These are phyloP conservation scores for Odontesthes bonariensis DNA, from an alignment of 2,113 vertebrate genomes.

Conservation along the genomic window DNA sequence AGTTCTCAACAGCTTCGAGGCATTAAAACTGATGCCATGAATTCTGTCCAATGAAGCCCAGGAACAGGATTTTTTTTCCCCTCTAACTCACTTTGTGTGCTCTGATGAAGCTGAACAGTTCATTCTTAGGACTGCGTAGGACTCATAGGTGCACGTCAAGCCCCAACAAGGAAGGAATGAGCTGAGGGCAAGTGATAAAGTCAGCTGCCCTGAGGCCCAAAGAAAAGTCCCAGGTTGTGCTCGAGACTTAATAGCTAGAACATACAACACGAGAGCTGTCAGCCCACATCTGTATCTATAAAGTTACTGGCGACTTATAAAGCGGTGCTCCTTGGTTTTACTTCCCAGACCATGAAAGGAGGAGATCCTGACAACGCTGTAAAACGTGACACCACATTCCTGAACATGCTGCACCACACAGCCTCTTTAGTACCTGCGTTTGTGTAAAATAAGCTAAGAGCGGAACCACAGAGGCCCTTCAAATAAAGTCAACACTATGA, in stretches of 20 bases:
- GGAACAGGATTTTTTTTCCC: not conserved
- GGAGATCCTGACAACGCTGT: not conserved
- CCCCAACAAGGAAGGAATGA: constrained; percentile 59
- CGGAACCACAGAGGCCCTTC: not conserved
- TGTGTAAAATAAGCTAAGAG: not conserved
- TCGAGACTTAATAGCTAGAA: not conserved
- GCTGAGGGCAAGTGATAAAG: constrained; percentile 18
- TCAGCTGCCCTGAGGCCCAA: constrained; percentile 20
- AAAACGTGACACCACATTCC: constrained; percentile 43
- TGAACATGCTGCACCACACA: not conserved
- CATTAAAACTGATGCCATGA: not conserved
- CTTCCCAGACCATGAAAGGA: not conserved
- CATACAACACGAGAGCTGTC: constrained; percentile 12
- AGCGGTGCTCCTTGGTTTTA: not conserved
- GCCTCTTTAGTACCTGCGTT: not conserved
- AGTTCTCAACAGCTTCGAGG: not conserved
- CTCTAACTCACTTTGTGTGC: constrained; percentile 25
- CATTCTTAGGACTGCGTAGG: constrained; percentile 22
- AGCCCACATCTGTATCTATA: constrained; percentile 25
- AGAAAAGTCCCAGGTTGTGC: not conserved
- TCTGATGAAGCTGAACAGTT: constrained; percentile 7
- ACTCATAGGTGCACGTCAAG: constrained; percentile 48
- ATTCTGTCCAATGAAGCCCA: not conserved
- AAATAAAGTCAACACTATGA: not conserved
- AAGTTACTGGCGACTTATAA: constrained; percentile 2